phyloP scores from a whole-genome alignment of 2,888 invertebrate genomes.

The Lymantria dispar region DNA sequence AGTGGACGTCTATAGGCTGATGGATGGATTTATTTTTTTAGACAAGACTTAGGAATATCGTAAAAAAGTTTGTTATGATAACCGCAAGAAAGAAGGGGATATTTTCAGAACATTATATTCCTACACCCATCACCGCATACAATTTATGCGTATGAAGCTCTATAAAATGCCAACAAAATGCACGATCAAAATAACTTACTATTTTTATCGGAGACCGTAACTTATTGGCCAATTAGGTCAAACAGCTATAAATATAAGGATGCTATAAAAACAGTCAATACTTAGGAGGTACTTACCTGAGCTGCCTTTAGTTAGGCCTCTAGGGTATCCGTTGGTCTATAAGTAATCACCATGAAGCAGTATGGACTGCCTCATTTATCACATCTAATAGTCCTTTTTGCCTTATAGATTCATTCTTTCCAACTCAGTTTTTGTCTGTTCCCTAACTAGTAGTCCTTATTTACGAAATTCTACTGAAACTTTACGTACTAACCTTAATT shows the following conservation, averaged over 20 bases:
- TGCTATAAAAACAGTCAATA: constrained; percentile 27
- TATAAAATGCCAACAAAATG: too few species aligned
- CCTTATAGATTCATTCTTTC: constrained; percentile 53
- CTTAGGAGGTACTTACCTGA: constrained; percentile 17
- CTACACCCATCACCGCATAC: too few species aligned
- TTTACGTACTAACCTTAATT: too few species aligned
- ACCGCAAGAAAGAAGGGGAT: too few species aligned
- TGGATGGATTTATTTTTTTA: too few species aligned
- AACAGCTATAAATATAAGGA: constrained; percentile 16
- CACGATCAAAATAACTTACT: too few species aligned
- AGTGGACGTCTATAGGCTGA: too few species aligned
- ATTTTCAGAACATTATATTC: too few species aligned
- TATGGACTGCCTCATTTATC: constrained; percentile 51
- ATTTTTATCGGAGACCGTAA: neutral
- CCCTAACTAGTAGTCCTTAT: neutral
- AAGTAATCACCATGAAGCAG: constrained; percentile 53
- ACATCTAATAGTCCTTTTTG: constrained; percentile 60
- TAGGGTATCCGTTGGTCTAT: constrained; percentile 29
- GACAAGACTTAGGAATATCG: too few species aligned
- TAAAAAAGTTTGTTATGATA: too few species aligned
- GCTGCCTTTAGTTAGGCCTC: constrained; percentile 28
- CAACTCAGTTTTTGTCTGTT: constrained; percentile 42
- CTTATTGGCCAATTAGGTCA: constrained; percentile 19
- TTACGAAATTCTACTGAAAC: too few species aligned
- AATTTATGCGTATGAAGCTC: too few species aligned